These are phyloP conservation scores for Vicugna pacos DNA, from an alignment of 2,113 vertebrate species.

Conservation along the genomic window DNA sequence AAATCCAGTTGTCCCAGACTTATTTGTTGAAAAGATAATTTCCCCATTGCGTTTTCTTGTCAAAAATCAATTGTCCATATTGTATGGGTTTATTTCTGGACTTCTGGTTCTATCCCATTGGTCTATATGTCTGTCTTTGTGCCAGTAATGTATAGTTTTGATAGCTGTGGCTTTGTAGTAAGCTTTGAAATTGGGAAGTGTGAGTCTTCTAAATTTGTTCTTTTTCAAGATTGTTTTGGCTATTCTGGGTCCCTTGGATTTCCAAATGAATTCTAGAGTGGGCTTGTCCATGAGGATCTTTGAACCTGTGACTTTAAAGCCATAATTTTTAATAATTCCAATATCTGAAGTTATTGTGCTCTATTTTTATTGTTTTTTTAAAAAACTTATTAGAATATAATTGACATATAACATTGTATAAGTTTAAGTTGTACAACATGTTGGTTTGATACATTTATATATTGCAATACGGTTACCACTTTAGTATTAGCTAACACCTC, in stretches of 20 bases:
- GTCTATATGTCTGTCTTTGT: neutral
- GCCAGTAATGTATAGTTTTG: neutral
- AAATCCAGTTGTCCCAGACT: neutral
- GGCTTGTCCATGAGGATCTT: neutral
- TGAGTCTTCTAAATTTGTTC: neutral
- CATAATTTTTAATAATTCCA: neutral
- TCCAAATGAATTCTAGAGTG: neutral
- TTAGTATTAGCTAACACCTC: accelerated
- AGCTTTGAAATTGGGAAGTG: neutral
- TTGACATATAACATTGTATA: neutral
- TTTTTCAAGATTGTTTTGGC: neutral
- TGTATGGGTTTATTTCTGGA: neutral
- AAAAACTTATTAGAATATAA: neutral
- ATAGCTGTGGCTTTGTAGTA: neutral
- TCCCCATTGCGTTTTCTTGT: neutral
- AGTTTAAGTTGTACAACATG: no score
- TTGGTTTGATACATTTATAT: neutral
- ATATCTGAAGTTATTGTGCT: neutral
- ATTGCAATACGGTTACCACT: neutral
- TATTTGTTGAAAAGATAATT: neutral
- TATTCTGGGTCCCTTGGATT: neutral
- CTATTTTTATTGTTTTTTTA: neutral
- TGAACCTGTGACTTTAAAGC: neutral
- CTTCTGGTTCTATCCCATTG: neutral
- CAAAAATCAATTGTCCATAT: neutral